Evolutionary conservation across 2,797 vertebrate species (phyloP).

Genomic region (Chaenodraco wilsoni): DNA sequence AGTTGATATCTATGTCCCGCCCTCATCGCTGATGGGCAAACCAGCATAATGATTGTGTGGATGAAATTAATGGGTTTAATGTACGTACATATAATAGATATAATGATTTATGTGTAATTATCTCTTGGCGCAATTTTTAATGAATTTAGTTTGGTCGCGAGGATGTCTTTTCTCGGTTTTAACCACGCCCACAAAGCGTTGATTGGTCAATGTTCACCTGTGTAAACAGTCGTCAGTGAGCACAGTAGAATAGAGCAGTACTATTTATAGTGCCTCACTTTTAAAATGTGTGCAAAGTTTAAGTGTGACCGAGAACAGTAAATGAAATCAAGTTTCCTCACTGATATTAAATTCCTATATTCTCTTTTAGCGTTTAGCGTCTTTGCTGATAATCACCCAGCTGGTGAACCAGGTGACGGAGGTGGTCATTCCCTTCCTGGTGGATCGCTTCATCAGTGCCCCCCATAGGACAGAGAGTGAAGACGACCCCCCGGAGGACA

Average conservation of each 20-base stretch:
- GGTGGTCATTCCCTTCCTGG: constrained; percentile 82
- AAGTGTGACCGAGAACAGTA: not conserved
- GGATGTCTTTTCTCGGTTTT: not conserved
- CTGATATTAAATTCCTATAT: not conserved
- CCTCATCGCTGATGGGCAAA: not conserved
- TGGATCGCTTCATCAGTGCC: constrained; percentile 78
- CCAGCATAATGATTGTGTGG: not conserved
- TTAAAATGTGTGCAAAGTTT: not conserved
- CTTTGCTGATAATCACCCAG: constrained; percentile 84
- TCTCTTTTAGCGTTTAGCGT: constrained; percentile 79
- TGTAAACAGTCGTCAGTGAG: not conserved
- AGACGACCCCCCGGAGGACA: constrained; percentile 84
- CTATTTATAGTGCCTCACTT: too few species aligned
- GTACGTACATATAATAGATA: too few species aligned
- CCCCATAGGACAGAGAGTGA: constrained; percentile 70
- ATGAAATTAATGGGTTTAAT: not conserved
- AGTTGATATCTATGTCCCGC: not conserved
- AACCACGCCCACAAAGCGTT: not conserved
- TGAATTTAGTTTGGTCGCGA: not conserved
- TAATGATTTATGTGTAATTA: not conserved
- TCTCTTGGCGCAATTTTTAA: not conserved
- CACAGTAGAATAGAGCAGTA: not conserved
- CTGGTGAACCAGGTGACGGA: constrained; percentile 86
- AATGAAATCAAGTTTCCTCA: not conserved
- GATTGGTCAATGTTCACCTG: not conserved